Evolutionary conservation across 2,797 vertebrate genomes (phyloP), one percentile per base, ranked within the genome.

Genomic region (Chloroceryle amazona): DNA sequence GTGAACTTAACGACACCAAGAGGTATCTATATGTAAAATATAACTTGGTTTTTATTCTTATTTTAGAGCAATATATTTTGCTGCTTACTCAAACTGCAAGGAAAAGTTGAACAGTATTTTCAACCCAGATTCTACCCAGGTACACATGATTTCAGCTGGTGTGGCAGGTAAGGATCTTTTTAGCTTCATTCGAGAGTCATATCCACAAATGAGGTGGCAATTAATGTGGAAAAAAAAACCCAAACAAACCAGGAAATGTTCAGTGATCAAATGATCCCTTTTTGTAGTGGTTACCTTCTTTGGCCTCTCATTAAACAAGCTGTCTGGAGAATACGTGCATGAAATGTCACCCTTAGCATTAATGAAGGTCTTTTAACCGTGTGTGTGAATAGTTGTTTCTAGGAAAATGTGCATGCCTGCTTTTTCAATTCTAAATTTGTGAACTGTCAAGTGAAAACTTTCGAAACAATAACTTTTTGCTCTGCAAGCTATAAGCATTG

Each of bases 111-210:
- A 99, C 98, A 98, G 73, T 75, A 96, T 99, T 93, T 98, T 99
- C 94, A 99, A 98, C 96, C 99, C 99, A 52, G 99, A 99, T 97
- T 99, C 99, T 85, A 99, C 99, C 94, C 99, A 99, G 97, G 99
- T 99, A 97, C 99, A 99, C 98, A 99, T 99, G 99, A 98, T 99
- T 97, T 99, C 99, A 33, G 99, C 99, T 91, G 99, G 99, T 95
- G 97, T 99, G 97, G 99, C 99, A 99, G 99, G 99, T 99, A 99
- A 99, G 98, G 98, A 95, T 75, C 87, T 96, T 97, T 97, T 82
- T 91, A 9, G 37, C 90, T 86, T 93, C 70, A 29, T 85, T 60
- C 23, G 96, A 68, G 65, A 93, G 44, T 51, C 21, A 13, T 93
- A 51, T 46, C 86, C 88, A 26, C 81, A 80, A 68, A 68, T 81